Evolutionary conservation across 2,888 invertebrate genomes (phyloP).

Genomic region (Napeogenes sylphis): DNA sequence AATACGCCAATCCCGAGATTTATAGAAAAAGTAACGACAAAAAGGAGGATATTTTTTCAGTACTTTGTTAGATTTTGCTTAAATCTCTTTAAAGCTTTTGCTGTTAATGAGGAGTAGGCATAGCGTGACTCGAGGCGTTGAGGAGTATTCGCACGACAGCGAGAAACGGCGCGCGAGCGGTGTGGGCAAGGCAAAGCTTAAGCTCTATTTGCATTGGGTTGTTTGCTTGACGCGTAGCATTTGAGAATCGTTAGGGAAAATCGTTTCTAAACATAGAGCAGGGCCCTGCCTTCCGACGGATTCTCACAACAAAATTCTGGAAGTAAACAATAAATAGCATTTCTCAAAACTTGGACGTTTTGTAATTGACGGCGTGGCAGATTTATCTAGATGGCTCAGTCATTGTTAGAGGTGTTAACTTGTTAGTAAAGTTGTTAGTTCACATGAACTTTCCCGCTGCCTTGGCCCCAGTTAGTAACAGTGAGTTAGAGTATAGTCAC

Average conservation of each 20-base stretch:
- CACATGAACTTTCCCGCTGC: conserved; percentile 66
- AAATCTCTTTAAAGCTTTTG: conserved; percentile 68
- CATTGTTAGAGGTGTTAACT: conserved; percentile 73
- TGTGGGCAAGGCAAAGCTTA: conserved; percentile 41
- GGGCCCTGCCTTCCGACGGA: conserved; percentile 65
- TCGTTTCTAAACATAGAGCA: conserved; percentile 67
- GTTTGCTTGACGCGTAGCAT: conserved; percentile 71
- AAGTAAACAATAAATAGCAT: conserved; percentile 70
- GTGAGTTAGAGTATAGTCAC: conserved; percentile 66
- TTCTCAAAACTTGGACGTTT: conserved; percentile 71
- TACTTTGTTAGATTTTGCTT: conserved; percentile 70
- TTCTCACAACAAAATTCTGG: conserved; percentile 63
- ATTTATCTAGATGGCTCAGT: conserved; percentile 76
- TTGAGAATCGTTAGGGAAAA: conserved; percentile 74
- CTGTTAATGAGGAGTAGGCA: conserved; percentile 66
- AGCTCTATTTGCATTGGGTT: conserved; percentile 63
- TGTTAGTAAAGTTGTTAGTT: conserved; percentile 74
- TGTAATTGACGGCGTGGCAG: conserved; percentile 68
- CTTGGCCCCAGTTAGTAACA: conserved; percentile 62
- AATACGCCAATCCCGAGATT: conserved; percentile 55
- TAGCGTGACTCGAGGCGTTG: conserved; percentile 44
- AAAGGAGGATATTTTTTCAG: conserved; percentile 66
- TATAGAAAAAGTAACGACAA: conserved; percentile 70
- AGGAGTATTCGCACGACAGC: conserved; percentile 31
- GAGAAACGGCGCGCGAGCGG: conserved; percentile 36